Percentiles rank a stretch among this genome's conserved stretches.
These are phyloP conservation scores for Chymomyza amoena DNA, from an alignment of 2,888 invertebrate genomes.

Conservation along the genomic window DNA sequence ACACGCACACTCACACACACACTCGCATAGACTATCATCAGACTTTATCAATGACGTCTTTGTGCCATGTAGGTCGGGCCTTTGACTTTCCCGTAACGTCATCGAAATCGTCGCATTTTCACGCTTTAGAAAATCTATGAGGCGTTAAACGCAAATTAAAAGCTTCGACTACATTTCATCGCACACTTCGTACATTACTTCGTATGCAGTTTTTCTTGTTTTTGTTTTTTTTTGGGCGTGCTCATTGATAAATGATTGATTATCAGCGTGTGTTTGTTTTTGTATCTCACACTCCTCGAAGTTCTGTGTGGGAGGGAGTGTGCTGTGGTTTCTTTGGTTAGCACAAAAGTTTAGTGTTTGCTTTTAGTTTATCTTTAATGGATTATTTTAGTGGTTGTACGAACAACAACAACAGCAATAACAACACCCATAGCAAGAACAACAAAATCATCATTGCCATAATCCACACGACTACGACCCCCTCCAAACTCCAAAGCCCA, in stretches of 20 bases:
- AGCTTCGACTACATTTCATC: constrained; percentile 47
- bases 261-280: constrained; percentile 41
- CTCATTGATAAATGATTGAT: constrained; percentile 69
- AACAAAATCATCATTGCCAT: constrained; percentile 52
- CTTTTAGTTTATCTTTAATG: constrained; percentile 70
- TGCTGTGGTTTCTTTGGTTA: constrained; percentile 60
- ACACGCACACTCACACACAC: constrained; percentile 14
- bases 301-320: constrained; percentile 42
- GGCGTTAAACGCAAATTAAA: constrained; percentile 72
- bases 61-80: constrained; percentile 35
- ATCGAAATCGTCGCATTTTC: constrained; percentile 3
- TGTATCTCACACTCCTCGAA: neutral
- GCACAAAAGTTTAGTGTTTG: constrained; percentile 67
- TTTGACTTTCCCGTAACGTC: constrained; percentile 27
- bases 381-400: constrained; percentile 65
- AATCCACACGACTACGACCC: constrained; percentile 37
- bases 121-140: constrained; percentile 63
- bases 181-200: neutral
- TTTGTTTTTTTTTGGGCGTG: constrained; percentile 39
- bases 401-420: constrained; percentile 24
- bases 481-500: neutral
- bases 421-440: constrained; percentile 2
- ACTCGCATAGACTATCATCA: constrained; percentile 22
- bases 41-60: constrained; percentile 52
- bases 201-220: constrained; percentile 36